Percentiles rank a stretch among this genome's conserved stretches.
These are phyloP conservation scores for Cuculus canorus DNA, from an alignment of 2,797 vertebrate genomes.

Conservation along the genomic window DNA sequence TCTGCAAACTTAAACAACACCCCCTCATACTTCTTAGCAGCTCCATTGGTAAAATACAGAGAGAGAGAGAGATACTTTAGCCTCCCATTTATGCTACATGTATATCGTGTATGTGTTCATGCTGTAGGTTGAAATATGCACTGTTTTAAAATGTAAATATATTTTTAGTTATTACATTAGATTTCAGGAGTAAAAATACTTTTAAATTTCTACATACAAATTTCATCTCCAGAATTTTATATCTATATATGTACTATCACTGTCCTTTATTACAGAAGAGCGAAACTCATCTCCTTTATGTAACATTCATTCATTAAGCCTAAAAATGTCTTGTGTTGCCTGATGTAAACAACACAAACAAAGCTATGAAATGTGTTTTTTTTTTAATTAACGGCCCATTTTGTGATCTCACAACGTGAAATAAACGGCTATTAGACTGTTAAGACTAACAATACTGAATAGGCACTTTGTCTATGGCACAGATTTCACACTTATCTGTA, in stretches of 20 bases:
- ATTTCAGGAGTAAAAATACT: not conserved
- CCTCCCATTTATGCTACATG: not conserved
- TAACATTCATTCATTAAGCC: not conserved
- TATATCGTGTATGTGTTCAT: not conserved
- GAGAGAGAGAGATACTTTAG: not conserved
- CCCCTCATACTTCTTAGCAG: not conserved
- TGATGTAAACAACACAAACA: not conserved
- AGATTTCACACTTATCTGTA: slow-evolving; percentile 11
- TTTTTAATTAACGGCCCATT: slow-evolving; percentile 20
- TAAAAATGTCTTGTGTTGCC: not conserved
- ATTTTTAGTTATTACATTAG: not conserved
- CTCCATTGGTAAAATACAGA: not conserved
- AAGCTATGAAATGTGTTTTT: not conserved
- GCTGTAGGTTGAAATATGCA: not conserved
- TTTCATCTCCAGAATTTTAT: not conserved
- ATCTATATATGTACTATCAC: not conserved
- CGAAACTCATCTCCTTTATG: not conserved
- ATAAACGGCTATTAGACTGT: not conserved
- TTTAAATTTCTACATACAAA: not conserved
- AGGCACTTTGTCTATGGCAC: not conserved
- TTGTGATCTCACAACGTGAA: not conserved
- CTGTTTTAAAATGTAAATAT: not conserved
- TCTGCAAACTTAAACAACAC: not conserved
- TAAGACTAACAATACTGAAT: not conserved
- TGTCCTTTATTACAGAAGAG: not conserved